Conservation (phyloP, 2,113 vertebrate species). For the Dolichallabes microphthalmus region DNA sequence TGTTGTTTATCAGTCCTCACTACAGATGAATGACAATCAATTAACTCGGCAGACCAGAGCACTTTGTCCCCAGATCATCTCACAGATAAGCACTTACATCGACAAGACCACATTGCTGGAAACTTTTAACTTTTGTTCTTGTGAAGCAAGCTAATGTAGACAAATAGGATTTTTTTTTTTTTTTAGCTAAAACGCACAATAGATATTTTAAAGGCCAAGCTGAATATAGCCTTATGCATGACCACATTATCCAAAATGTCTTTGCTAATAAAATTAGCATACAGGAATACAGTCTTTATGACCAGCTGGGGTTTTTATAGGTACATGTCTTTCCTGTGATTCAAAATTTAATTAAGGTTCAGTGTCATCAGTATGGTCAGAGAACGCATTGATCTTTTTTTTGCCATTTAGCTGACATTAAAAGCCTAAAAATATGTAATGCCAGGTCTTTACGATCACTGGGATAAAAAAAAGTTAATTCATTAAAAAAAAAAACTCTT, state of each 20-base stretch:
- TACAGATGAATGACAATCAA: conserved; percentile 43
- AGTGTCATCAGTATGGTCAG: conserved; percentile 17
- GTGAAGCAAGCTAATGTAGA: background rate
- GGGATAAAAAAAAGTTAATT: background rate
- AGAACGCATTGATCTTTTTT: conserved; percentile 3
- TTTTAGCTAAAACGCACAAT: background rate
- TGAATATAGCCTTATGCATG: background rate
- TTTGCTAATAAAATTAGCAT: conserved; percentile 29
- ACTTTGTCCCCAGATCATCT: conserved; percentile 31
- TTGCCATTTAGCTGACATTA: background rate
- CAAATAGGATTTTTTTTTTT: background rate
- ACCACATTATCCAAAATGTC: conserved; percentile 8
- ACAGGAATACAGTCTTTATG: conserved; percentile 25
- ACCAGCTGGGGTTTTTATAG: conserved; percentile 39
- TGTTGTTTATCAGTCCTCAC: conserved; percentile 36
- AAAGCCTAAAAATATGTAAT: conserved; percentile 6
- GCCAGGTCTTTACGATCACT: background rate
- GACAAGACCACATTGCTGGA: background rate
- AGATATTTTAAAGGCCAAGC: background rate
- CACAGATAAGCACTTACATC: conserved; percentile 18
- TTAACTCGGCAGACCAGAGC: conserved; percentile 43
- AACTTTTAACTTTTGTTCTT: background rate
- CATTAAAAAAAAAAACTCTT: background rate
- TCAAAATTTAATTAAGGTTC: conserved; percentile 21
- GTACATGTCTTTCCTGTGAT: conserved; percentile 31